These are phyloP conservation scores for Drosophila austrosaltans DNA, from an alignment of 2,888 invertebrate genomes.

Conservation along the genomic window DNA sequence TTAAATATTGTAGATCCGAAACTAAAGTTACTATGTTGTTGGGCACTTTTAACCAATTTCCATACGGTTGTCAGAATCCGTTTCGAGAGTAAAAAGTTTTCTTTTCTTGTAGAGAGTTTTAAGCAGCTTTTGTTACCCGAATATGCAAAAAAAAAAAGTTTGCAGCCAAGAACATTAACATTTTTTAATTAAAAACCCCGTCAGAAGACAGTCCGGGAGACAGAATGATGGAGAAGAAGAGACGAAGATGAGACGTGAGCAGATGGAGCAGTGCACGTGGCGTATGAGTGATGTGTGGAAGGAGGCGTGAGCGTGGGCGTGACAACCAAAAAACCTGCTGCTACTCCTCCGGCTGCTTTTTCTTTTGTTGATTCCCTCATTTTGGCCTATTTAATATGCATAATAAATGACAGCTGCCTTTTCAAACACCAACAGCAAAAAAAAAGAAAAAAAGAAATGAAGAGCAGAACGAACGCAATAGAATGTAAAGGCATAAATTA, in stretches of 20 bases:
- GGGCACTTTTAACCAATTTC: not conserved
- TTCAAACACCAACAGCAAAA: constrained; percentile 19
- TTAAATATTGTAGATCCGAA: not conserved
- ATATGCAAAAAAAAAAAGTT: constrained; percentile 18
- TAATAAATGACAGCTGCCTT: constrained; percentile 49
- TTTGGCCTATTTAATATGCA: constrained; percentile 47
- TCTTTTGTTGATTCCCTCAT: constrained; percentile 19
- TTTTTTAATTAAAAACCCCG: constrained; percentile 72
- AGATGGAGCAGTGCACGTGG: constrained; percentile 43
- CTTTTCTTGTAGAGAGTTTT: constrained; percentile 13
- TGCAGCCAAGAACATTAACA: constrained; percentile 56
- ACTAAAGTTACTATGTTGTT: not conserved
- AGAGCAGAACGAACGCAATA: constrained; percentile 25
- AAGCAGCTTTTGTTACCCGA: constrained; percentile 14
- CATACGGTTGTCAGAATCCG: not conserved
- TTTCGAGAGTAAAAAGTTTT: constrained; percentile 6
- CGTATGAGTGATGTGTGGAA: constrained; percentile 64
- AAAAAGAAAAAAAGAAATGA: constrained; percentile 16
- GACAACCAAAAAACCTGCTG: constrained; percentile 15
- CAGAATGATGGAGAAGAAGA: not conserved
- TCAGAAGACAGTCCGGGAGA: constrained; percentile 15
- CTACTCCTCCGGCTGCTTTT: not conserved
- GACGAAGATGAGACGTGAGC: constrained; percentile 9
- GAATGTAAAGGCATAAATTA: constrained; percentile 49
- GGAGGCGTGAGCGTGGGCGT: constrained; percentile 21